Base-by-base conservation (phyloP, 2,113 vertebrate genomes). In the Micromys minutus region DNA sequence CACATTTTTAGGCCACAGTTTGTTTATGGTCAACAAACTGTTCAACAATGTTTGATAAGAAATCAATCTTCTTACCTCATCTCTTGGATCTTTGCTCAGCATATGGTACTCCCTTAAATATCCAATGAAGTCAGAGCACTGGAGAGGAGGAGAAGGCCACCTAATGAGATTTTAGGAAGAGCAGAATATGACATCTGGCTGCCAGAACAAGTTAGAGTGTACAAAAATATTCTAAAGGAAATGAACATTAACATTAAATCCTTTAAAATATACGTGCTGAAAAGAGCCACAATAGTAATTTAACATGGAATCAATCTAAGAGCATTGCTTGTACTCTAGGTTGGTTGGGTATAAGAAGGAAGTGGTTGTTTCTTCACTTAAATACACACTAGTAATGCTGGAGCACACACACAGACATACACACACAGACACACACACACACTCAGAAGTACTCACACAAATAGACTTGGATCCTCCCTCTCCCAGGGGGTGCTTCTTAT, bases 101-200 rank as follows among this genome's bases (percentile, higher is more conserved):
- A 95, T 93, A 84, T 97, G 93, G 74, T 80, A 21, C 39, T 84
- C 63, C 84, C 87, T 57, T 84, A 45, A 91, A 85, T 47, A 94
- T 88, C 76, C 95, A 91, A 92, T 74, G 55, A 91, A 95, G 84
- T 93, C 79, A 84, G 63, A 76, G 71, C 47, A 81, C 31, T 93
- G 39, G 72, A 81, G 95, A 96, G 61, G 94, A 95, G 93, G 93
- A 94, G 88, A 74, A 90, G 96, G 90, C 94, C 95, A 94, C 95
- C 95, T 95, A 97, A 97, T 92, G 95, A 93, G 92, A 97, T 91
- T 97, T 90, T 80, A 26, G 92, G 93, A 93, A 96, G 92, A 86
- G 74, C 52, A 52, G 67, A 92, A 50, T 93, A 94, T 95, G 95
- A 96, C 97, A 97, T 97, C 95, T 97, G 95, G 95, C 83, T 90